Conservation (phyloP, 2,797 vertebrate species). For the Chromis chromis region DNA sequence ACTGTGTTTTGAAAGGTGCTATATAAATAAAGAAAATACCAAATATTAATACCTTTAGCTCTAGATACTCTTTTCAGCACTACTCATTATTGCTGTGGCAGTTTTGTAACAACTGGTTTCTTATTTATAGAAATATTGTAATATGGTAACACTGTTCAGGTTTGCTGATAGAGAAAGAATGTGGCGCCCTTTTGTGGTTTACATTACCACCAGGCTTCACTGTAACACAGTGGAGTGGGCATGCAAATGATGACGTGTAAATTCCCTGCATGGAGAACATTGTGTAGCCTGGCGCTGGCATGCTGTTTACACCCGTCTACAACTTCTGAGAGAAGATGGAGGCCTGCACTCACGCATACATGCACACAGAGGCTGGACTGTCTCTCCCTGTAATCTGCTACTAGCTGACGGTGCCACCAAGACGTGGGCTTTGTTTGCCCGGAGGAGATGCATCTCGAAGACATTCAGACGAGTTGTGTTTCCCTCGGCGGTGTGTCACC, state of each 20-base stretch:
- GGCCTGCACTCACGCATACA: neutral
- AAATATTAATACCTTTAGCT: neutral
- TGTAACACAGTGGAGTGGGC: neutral
- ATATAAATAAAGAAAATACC: conserved; percentile 4
- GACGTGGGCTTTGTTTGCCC: conserved; percentile 29
- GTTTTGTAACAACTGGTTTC: neutral
- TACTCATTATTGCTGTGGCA: neutral
- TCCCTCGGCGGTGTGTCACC: conserved; percentile 47
- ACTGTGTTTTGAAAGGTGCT: no score
- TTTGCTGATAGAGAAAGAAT: neutral
- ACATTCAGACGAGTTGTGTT: neutral
- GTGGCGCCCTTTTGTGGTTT: neutral
- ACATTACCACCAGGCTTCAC: neutral
- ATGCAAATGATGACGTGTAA: neutral
- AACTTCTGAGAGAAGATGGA: neutral
- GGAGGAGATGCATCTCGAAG: conserved; percentile 20
- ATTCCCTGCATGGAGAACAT: conserved; percentile 46
- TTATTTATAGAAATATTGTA: neutral
- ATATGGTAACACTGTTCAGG: no score
- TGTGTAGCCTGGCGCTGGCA: conserved; percentile 8
- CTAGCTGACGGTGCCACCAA: conserved; percentile 37
- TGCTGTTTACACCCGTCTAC: conserved; percentile 7
- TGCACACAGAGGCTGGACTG: neutral
- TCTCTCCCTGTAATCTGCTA: conserved; percentile 7
- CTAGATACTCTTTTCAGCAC: neutral